Conservation (phyloP, 2,113 vertebrate genomes). For the Lepisosteus osseus region DNA sequence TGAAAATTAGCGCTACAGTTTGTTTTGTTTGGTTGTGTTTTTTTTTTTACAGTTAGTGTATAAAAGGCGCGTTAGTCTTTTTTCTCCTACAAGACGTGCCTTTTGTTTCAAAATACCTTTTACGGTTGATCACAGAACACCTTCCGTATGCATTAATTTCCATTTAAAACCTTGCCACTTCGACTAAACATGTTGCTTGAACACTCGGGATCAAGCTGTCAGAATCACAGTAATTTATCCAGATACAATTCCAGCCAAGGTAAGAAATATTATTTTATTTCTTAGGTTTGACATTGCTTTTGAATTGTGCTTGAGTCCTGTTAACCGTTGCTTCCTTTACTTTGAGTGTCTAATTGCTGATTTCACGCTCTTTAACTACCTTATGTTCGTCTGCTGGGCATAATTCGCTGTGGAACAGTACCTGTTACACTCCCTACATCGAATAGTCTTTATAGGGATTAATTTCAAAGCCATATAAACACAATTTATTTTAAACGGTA, state of each 20-base stretch:
- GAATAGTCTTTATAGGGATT: too few relatives aligned
- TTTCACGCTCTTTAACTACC: neutral
- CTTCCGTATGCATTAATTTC: constrained; percentile 13
- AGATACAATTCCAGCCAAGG: constrained; percentile 68
- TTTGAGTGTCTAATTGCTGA: neutral
- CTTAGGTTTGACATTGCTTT: too few relatives aligned
- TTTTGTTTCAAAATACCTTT: neutral
- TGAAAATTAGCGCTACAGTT: neutral
- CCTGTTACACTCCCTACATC: constrained; percentile 1
- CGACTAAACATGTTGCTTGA: constrained; percentile 65
- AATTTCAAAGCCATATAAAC: neutral
- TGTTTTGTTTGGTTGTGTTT: neutral
- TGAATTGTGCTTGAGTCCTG: too few relatives aligned
- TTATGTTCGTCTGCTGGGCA: constrained; percentile 13
- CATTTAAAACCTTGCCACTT: constrained; percentile 18
- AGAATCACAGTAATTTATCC: constrained; percentile 63
- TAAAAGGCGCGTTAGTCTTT: neutral
- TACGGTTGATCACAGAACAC: neutral
- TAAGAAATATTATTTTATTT: constrained; percentile 41
- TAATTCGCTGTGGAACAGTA: constrained; percentile 34
- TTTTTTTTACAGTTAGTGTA: neutral
- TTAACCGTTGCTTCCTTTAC: neutral
- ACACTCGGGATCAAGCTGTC: constrained; percentile 72
- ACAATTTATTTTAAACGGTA: neutral
- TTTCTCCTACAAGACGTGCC: neutral